Base-by-base conservation (phyloP, 2,888 invertebrate genomes). In the Gasteruption jaculator region DNA sequence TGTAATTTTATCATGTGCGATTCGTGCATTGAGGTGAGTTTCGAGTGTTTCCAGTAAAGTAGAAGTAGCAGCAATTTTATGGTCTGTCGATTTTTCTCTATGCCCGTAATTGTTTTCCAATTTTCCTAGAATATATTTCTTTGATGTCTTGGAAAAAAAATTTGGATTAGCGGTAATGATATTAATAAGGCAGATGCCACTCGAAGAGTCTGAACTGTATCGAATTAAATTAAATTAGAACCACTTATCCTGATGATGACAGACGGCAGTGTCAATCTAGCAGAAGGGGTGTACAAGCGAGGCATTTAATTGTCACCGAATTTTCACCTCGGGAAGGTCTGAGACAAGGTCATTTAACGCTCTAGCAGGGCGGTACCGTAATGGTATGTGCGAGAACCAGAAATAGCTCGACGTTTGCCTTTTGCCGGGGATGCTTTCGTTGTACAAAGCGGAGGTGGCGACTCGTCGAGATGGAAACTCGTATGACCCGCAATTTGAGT, bases 281-380 rank as follows among this genome's bases (percentile, higher is more conserved):
- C 83, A 82, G 76, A 68, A 79, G 84, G 82, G 82, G 80, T 77
- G 71, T 69, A 80, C 83, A 63, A 48, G 71, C 83, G 54, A 70
- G 76, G 82, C 78, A 82, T 72, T 48, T 63, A 43, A 69, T 76
- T 78, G 80, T 78, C 61, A 56, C 35, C 45, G 22, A 26, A 29
- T 14, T 42, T 60, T 57, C 71, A 76, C 79, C 81, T 74, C 84
- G 85, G 85, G 85, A 86, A 85, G 85, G 85, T 86, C 85, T 85
- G 85, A 85, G 85, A 71, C 73, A 77, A 76, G 80, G 80, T 78
- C 75, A 60, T 59, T 46, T 32, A 62, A 83, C 77, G 75, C 79
- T 79, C 85, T 78, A 85, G 84, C 76, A 73, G 85, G 82, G 78
- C 76, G 79, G 77, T 77, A 75, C 76, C 73, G 70, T 73, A 76